Conservation (phyloP, 2,888 invertebrate genomes). For the Phorcus lineatus region DNA sequence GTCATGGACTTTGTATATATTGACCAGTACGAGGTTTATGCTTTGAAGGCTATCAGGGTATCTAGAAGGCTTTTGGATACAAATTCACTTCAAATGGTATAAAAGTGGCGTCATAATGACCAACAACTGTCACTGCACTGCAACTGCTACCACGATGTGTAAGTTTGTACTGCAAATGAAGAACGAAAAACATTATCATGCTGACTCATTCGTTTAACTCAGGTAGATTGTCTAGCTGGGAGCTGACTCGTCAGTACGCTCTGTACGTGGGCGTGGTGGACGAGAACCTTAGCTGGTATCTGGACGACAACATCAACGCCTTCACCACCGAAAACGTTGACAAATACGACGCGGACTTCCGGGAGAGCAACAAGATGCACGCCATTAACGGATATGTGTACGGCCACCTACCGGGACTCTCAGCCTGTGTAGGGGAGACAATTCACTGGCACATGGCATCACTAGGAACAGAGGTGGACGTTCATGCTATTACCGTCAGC, state of each 20-base stretch:
- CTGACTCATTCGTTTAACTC: neutral
- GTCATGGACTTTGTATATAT: no score
- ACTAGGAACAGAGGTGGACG: conserved; percentile 41
- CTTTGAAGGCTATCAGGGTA: no score
- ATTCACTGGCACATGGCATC: conserved; percentile 38
- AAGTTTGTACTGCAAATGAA: no score
- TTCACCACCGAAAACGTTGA: conserved; percentile 20
- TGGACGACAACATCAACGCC: conserved; percentile 46
- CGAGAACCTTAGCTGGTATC: conserved; percentile 53
- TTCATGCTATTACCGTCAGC: conserved; percentile 37
- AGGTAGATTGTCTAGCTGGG: neutral
- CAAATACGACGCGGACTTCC: conserved; percentile 34
- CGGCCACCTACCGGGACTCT: conserved; percentile 32
- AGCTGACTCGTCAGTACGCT: conserved; percentile 33
- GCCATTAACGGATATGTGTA: conserved; percentile 35
- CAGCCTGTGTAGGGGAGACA: conserved; percentile 30
- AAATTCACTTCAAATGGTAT: no score
- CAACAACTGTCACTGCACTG: no score
- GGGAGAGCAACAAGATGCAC: conserved; percentile 35
- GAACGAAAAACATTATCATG: no score
- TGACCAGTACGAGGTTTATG: no score
- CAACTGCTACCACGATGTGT: no score
- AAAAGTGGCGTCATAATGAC: no score
- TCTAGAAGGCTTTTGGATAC: no score
- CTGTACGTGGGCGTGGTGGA: conserved; percentile 43